Evolutionary conservation across 2,888 invertebrate species (phyloP).

Genomic region (Muscina levida): DNA sequence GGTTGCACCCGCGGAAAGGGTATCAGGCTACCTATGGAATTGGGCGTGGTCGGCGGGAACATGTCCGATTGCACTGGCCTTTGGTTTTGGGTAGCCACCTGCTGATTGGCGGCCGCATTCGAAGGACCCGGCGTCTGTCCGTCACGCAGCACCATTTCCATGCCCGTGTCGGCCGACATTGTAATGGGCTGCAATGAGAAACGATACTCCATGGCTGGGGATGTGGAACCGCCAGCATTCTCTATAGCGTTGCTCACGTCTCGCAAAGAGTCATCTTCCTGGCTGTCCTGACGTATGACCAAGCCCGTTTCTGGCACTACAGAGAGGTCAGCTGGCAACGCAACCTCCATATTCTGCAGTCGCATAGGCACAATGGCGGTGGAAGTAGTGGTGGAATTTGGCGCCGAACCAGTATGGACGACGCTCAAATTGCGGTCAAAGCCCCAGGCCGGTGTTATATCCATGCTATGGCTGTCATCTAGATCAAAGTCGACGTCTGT

Average conservation of each 20-base stretch:
- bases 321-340: slow-evolving; percentile 79
- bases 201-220: slow-evolving; percentile 73
- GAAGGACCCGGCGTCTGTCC: slow-evolving; percentile 68
- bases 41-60: slow-evolving; percentile 76
- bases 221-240: slow-evolving; percentile 66
- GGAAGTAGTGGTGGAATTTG: slow-evolving; percentile 70
- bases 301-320: slow-evolving; percentile 79
- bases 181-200: slow-evolving; percentile 77
- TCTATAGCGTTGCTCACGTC: slow-evolving; percentile 73
- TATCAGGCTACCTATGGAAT: slow-evolving; percentile 76
- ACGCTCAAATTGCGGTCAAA: slow-evolving; percentile 73
- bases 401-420: slow-evolving; percentile 59
- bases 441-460: slow-evolving; percentile 73
- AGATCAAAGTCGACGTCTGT: slow-evolving; percentile 90
- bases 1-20: slow-evolving; percentile 80
- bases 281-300: slow-evolving; percentile 75
- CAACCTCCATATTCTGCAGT: slow-evolving; percentile 78
- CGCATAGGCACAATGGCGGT: slow-evolving; percentile 73
- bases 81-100: slow-evolving; percentile 54
- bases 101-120: slow-evolving; percentile 46
- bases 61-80: slow-evolving; percentile 74
- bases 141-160: slow-evolving; percentile 79
- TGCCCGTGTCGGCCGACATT: slow-evolving; percentile 76
- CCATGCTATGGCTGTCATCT: slow-evolving; percentile 76
- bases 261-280: slow-evolving; percentile 73